These are phyloP conservation scores for Notiomystis cincta DNA, from an alignment of 2,113 vertebrate genomes.

Conservation along the genomic window DNA sequence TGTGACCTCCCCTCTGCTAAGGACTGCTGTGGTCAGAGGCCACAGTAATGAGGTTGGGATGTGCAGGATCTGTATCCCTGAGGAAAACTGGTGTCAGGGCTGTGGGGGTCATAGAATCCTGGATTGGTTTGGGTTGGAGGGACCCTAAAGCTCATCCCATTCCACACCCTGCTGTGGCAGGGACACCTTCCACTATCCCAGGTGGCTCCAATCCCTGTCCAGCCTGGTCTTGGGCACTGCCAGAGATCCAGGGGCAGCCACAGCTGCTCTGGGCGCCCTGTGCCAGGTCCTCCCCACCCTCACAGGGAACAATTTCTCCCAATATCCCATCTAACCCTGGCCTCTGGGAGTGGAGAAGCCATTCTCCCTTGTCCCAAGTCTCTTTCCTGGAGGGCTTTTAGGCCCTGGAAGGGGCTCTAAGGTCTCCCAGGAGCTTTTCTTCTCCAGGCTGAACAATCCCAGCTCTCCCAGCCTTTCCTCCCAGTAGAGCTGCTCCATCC, in stretches of 20 bases:
- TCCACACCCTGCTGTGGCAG: neutral
- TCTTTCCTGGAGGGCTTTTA: neutral
- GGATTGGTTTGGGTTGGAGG: neutral
- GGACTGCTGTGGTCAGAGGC: neutral
- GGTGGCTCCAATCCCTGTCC: rapidly evolving
- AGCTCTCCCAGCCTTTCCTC: neutral
- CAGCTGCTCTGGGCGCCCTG: neutral
- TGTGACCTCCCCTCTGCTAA: neutral
- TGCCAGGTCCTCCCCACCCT: neutral
- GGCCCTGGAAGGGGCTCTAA: neutral
- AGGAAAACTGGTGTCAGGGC: neutral
- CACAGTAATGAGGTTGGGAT: rapidly evolving
- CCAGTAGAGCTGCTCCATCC: neutral
- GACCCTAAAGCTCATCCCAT: neutral
- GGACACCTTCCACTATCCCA: neutral
- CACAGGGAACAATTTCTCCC: rapidly evolving
- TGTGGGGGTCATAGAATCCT: neutral
- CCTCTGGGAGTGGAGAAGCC: too few relatives aligned
- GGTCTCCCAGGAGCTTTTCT: neutral
- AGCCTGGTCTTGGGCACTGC: neutral
- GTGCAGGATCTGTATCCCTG: rapidly evolving
- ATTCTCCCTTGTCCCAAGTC: neutral
- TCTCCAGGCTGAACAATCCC: neutral
- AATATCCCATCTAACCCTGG: too few relatives aligned
- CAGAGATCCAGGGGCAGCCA: neutral